phyloP scores from a whole-genome alignment of 2,113 vertebrate genomes.

The Corapipo altera region DNA sequence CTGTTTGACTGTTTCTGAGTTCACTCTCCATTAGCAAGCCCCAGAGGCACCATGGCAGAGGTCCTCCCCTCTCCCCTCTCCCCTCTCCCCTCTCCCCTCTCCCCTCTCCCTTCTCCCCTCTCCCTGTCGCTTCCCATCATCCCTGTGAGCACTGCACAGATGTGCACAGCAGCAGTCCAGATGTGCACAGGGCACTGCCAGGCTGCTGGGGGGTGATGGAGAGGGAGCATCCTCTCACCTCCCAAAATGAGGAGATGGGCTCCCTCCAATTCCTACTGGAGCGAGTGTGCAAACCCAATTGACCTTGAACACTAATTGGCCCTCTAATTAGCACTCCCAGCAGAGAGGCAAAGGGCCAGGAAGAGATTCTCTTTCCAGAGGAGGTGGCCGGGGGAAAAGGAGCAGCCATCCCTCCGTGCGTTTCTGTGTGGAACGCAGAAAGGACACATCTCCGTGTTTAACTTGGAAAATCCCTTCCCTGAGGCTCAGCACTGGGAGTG shows the following conservation, averaged over 20 bases:
- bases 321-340: slow-evolving; percentile 21
- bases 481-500: accelerated
- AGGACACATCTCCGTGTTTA: background rate
- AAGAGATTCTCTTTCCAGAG: background rate
- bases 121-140: background rate
- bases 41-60: background rate
- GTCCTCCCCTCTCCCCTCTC: background rate
- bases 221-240: background rate
- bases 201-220: background rate
- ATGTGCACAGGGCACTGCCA: background rate
- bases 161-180: slow-evolving; percentile 2
- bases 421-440: background rate
- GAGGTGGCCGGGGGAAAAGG: background rate
- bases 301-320: slow-evolving; percentile 42
- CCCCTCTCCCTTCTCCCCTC: background rate
- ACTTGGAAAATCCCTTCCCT: background rate
- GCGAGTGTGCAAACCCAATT: background rate
- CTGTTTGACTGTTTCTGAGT: background rate
- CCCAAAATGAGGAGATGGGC: background rate
- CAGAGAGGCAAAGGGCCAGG: background rate
- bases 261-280: background rate
- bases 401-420: background rate
- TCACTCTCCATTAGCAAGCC: background rate
- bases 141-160: background rate
- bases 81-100: background rate